Evolutionary conservation across 2,888 invertebrate genomes (phyloP), one percentile per base, ranked within the genome.

Genomic region (Cremastinae sp.): DNA sequence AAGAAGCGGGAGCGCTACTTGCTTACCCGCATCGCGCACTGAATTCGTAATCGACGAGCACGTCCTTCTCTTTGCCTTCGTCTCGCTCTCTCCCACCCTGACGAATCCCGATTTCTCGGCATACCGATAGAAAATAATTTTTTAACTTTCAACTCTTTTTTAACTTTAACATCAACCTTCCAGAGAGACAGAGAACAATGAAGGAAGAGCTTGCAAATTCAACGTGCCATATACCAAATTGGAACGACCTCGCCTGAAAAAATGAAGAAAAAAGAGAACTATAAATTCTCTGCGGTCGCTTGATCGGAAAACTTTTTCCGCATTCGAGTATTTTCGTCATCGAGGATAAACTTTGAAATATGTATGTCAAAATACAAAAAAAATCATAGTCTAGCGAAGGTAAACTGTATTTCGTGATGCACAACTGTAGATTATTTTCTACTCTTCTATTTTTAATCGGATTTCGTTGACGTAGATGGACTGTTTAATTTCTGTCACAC

Each of bases 91-190:
- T 45, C 10, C 35, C 45, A 35, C 28, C 3, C 59, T 16, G 43
- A n/a, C 28, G 28, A 28, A 28, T 28, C 59, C 43, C 74, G 78
- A 82, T 82, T 80, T 39, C 49, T 69, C 80, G 74, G 83, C 83
- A 79, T 82, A 83, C 82, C 79, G 74, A 80, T 83, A 61, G 81
- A 83, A 85, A 84, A 84, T 85, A 80, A 84, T 85, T 84, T 82
- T 83, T 80, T 75, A 81, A 83, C 79, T 82, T 82, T 80, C 69
- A 80, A 78, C 45, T 61, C 49, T 53, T 14, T 43, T 45, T 10
- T 10, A 16, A 43, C 49, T 7, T 51, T 45, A 73, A 47, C 49
- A 55, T 39, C 41, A 20, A 49, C 1, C 28, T 3, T 28, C 28
- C 5, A 28, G 28, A 28, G 37, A 9, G 58, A 64, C 12, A 7